Evolutionary conservation across 2,888 invertebrate species (phyloP).

Genomic region (Cynaeus angustus): DNA sequence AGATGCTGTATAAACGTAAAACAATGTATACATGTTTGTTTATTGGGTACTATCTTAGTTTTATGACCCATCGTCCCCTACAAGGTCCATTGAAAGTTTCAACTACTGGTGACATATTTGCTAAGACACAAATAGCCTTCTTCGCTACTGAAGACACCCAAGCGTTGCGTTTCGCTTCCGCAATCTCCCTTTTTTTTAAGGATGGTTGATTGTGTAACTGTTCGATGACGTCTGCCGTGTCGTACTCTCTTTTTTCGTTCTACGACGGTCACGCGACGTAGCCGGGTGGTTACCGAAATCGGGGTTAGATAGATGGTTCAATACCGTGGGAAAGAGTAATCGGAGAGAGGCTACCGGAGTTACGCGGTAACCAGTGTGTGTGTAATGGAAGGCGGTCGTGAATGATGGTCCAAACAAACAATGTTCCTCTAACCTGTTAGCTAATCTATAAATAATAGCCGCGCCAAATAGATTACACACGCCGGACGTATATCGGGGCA

Average conservation of each 20-base stretch:
- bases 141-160: conserved; percentile 10
- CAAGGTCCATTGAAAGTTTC: conserved; percentile 4
- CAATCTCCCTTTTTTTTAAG: conserved; percentile 5
- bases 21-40: neutral
- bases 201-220: conserved; percentile 12
- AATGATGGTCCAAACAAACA: conserved; percentile 63
- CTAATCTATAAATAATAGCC: conserved; percentile 64
- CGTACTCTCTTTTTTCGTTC: neutral
- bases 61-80: conserved; percentile 4
- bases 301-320: conserved; percentile 28
- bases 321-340: conserved; percentile 48
- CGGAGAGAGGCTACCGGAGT: conserved; percentile 58
- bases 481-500: conserved; percentile 48
- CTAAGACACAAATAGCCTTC: conserved; percentile 2
- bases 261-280: conserved; percentile 5
- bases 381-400: conserved; percentile 58
- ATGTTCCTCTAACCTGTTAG: conserved; percentile 59
- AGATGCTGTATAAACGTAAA: neutral
- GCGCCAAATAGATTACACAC: conserved; percentile 57
- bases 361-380: conserved; percentile 62
- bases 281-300: conserved; percentile 28
- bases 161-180: conserved; percentile 14
- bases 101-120: conserved; percentile 4
- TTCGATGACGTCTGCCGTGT: neutral
- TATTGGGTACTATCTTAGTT: conserved; percentile 2